Evolutionary conservation across 2,888 invertebrate genomes (phyloP).

Genomic region (Aporophyla nigra): DNA sequence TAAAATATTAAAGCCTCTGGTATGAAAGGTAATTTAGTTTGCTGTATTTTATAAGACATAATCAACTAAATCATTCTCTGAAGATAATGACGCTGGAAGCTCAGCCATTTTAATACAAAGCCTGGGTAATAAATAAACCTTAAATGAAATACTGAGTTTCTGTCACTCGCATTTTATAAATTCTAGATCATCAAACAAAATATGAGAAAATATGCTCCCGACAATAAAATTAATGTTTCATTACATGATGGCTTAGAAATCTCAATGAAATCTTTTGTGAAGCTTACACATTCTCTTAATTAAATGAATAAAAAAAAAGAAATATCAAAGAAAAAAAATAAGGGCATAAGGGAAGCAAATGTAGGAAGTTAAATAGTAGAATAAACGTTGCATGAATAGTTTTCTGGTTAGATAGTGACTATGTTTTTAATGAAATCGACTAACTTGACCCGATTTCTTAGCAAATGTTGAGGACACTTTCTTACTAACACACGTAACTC

Average conservation of each 20-base stretch:
- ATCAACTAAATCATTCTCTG: slow-evolving; percentile 10
- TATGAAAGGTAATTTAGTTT: slow-evolving; percentile 10
- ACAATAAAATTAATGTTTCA: slow-evolving; percentile 34
- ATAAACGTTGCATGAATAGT: slow-evolving; percentile 29
- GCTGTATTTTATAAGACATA: slow-evolving; percentile 1
- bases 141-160: neutral
- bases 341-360: neutral
- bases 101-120: slow-evolving; percentile 27
- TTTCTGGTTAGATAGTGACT: neutral
- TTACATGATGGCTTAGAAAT: slow-evolving; percentile 1
- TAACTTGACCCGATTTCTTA: too few species aligned
- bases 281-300: neutral
- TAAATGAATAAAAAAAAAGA: neutral
- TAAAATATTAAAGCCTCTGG: neutral
- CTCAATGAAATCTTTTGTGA: neutral
- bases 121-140: slow-evolving; percentile 3
- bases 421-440: too few species aligned
- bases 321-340: slow-evolving; percentile 4
- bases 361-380: neutral
- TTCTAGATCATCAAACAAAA: slow-evolving; percentile 3
- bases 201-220: neutral
- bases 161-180: neutral
- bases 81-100: slow-evolving; percentile 8
- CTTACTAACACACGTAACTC: too few species aligned
- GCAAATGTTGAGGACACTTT: too few species aligned